phyloP scores from a whole-genome alignment of 2,888 invertebrate genomes.

The Apodemia mormo region DNA sequence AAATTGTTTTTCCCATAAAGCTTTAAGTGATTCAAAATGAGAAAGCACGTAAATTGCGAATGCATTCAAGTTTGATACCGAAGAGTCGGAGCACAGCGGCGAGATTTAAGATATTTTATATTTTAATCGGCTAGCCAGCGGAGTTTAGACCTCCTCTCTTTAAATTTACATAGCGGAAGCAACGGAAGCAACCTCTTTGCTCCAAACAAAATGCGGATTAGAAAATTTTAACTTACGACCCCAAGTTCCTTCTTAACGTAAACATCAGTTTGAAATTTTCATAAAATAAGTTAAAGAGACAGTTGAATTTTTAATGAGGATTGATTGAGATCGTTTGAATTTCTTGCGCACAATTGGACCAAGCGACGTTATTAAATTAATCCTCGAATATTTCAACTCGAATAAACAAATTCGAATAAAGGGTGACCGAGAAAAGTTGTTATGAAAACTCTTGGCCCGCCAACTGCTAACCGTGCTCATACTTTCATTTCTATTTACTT shows the following conservation, averaged over 20 bases:
- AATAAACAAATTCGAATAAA: constrained; percentile 62
- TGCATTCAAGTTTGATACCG: constrained; percentile 66
- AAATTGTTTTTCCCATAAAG: constrained; percentile 26
- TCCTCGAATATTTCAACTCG: constrained; percentile 65
- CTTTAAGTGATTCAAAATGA: constrained; percentile 51
- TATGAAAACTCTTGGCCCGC: constrained; percentile 40
- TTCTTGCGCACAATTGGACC: constrained; percentile 68
- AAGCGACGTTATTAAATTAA: constrained; percentile 65
- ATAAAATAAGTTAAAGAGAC: constrained; percentile 72
- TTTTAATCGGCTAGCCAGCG: constrained; percentile 66
- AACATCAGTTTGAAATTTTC: constrained; percentile 74
- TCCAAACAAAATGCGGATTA: constrained; percentile 62
- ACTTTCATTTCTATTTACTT: constrained; percentile 24
- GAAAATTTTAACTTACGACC: constrained; percentile 69
- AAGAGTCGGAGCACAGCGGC: constrained; percentile 57
- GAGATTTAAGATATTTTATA: constrained; percentile 76
- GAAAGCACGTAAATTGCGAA: constrained; percentile 73
- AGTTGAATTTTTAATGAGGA: constrained; percentile 77
- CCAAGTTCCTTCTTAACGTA: constrained; percentile 64
- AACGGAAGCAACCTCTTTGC: constrained; percentile 66
- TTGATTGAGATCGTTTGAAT: constrained; percentile 77
- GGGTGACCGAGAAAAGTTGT: constrained; percentile 45
- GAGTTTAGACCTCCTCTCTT: constrained; percentile 53
- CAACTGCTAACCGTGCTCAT: constrained; percentile 35
- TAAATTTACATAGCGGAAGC: constrained; percentile 73